Evolutionary conservation across 92 coral and sea anemone species (phyloP), one percentile per base, ranked within the genome.

Genomic region (Porites lobata): DNA sequence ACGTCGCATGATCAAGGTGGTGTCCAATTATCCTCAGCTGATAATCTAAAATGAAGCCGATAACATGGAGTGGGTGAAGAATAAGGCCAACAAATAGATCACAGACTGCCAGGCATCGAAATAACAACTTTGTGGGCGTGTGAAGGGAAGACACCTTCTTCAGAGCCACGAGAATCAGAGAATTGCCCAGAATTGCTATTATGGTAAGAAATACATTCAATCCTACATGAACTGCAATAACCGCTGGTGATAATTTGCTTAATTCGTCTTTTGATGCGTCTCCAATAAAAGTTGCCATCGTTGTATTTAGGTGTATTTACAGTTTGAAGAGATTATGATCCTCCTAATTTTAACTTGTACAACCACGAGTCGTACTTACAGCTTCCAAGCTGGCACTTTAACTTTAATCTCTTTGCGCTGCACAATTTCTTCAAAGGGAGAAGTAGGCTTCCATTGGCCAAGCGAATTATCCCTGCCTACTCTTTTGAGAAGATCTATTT

Each of bases 61-160:
- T 68, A 10, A 9, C 72, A 8, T 21, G 32, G 2, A 68, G 50
- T 1, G 72, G 72, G 17, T 78, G 71, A 18, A 66, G 14, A 12
- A 78, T 78, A 7, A 78, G 57, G 14, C 82, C 82, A 61, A 61
- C 71, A 8, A 4, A 10, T 15, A 78, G 58, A 38, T 78, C 82
- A 9, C 70, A 61, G 56, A 43, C 14, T 9, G 82, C 82, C 14
- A 62, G 51, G 26, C 43, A 78, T 43, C 82, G 82, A 62, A 78
- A 78, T 7, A 78, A 14, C 6, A 61, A 52, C 47, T 29, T 62
- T 43, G 56, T 43, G 38, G 82, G 82, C 1, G 67, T 58, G 10
- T 78, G 82, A 78, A 78, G 82, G 32, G 82, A 58, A 19, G 29
- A 62, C 19, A 11, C 70, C 15, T 78, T 78, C 9, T 43, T 29